Base-by-base conservation (phyloP, 2,113 vertebrate genomes). In the Felis catus region DNA sequence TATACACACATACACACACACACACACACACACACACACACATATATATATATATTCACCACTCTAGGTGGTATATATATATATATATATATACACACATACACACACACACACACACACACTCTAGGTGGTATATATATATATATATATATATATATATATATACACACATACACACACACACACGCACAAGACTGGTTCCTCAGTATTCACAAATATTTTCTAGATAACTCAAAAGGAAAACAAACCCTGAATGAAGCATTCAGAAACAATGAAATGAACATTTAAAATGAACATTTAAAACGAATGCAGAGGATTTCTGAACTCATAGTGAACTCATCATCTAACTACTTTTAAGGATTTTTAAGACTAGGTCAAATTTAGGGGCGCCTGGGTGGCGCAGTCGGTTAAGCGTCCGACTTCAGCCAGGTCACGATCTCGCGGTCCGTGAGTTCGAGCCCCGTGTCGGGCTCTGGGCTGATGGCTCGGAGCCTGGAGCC, bases 271-370 rank as follows among this genome's bases (percentile, higher is more conserved):
- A 90, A 74, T 29, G 76, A 94, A 91, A 87, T 48, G 15, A 94
- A 97, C 76, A 76, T 39, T 90, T 93, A 76, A 93, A 95, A 86
- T 63, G 16, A 95, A 91, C 41, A 76, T n/a, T 90, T 91, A 76
- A 91, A 95, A 89, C 41, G 16, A 95, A 91, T 27, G 12, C 58
- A 48, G 82, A 89, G 36, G 33, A 89, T 95, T 96, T 93, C 89
- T 95, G 84, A 96, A 96, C 51, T 95, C 89, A 66, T 14, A 53
- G 58, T 83, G 78, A 95, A 97, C 86, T 74, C 23, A 81, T 96
- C 25, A 25, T 71, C 70, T 82, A 36, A 73, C 65, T 70, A 84
- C 93, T 97, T 92, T 83, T 80, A 92, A 73, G 27, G 5, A 95
- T 90, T 36, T 73, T 76, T 95, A 85, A 90, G 70, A 97, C n/a